phyloP scores from a whole-genome alignment of 2,797 vertebrate species.

The Hirundo rustica region DNA sequence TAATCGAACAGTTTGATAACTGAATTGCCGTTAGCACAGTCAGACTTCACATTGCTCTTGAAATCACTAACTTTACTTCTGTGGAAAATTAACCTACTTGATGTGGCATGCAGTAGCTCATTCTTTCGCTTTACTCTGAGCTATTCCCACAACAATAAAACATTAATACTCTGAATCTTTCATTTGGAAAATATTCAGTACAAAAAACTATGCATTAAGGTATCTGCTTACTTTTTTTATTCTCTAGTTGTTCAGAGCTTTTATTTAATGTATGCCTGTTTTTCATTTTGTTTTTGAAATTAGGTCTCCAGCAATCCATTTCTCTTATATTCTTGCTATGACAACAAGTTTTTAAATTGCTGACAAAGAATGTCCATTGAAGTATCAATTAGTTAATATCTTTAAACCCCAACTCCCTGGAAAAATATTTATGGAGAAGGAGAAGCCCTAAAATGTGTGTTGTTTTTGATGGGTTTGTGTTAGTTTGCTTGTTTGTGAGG shows the following conservation, averaged over 20 bases:
- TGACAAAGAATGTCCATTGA: neutral
- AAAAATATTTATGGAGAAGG: neutral
- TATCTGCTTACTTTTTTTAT: neutral
- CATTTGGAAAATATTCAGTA: constrained; percentile 4
- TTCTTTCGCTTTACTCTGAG: constrained; percentile 17
- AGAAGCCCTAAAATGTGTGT: neutral
- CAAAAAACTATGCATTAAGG: neutral
- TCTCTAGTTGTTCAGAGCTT: neutral
- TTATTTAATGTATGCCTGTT: neutral
- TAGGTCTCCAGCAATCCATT: neutral
- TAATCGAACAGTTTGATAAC: neutral
- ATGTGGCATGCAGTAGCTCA: neutral
- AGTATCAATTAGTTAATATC: neutral
- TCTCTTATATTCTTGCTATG: neutral
- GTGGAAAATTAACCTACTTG: neutral
- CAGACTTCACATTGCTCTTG: neutral
- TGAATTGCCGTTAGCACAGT: neutral
- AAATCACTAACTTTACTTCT: neutral
- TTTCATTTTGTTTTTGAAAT: neutral
- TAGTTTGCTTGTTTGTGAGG: neutral
- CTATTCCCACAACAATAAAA: constrained; percentile 24
- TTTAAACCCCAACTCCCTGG: neutral
- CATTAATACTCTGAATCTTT: neutral
- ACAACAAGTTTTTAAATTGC: neutral
- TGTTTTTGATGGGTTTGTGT: neutral